Base-by-base conservation (phyloP, 92 coral and sea anemone species). In the Phenganax subtilis region DNA sequence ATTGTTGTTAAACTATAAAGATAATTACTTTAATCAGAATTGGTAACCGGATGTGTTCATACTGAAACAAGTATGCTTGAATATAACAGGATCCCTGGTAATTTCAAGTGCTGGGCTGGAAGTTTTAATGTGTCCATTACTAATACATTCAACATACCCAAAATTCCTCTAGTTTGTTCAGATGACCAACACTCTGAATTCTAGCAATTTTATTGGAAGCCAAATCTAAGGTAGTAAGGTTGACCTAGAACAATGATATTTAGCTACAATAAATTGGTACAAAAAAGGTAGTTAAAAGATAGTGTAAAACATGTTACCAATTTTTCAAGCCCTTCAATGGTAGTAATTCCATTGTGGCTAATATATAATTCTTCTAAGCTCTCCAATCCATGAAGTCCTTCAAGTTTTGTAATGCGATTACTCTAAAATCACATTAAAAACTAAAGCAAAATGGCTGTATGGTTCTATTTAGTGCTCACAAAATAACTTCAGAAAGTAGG, bases 341-440 rank as follows among this genome's bases (percentile, higher is more conserved):
- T 96, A 62, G 91, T 87, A 62, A 96, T 96, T 1, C 99, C 99
- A 86, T 96, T 96, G 86, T 96, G 90, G 82, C 99, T 96, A 83
- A 96, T 96, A 55, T 96, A 96, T 11, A 96, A 81, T 74, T 96
- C 99, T 71, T 96, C 97, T 54, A 96, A 84, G 81, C 81, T 88
- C 25, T 87, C 86, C 84, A 96, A 73, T 54, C 88, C 29, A 14
- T 90, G 96, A 51, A 96, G 88, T 14, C 97, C 97, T 82, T 90
- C 93, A 62, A 96, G 85, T 82, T 96, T 91, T 57, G 85, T 85
- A 25, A 96, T 96, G 17, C 97, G 91, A 71, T 96, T 96, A 85
- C 99, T 96, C 96, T 93, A 71, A 54, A 69, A 75, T 3, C 51
- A 57, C 10, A 80, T 27, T 15, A 67, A 12, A 12, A 2, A 1